phyloP scores from a whole-genome alignment of 2,797 vertebrate genomes.

The Limnodromus scolopaceus region DNA sequence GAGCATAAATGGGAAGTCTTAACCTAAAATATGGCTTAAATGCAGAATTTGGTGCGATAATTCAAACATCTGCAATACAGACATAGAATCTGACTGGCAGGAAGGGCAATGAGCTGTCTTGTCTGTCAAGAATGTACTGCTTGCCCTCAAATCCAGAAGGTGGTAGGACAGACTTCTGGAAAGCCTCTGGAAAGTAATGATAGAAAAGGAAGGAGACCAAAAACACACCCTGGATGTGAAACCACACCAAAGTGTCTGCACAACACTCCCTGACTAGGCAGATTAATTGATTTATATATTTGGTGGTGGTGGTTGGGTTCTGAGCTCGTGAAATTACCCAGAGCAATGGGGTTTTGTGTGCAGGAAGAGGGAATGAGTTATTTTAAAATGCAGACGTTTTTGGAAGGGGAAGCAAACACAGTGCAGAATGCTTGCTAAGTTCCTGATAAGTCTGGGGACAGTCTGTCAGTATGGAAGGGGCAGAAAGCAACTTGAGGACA shows the following conservation, averaged over 20 bases:
- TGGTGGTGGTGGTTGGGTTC: background rate
- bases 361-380: background rate
- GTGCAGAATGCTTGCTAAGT: background rate
- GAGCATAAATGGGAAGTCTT: background rate
- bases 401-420: background rate
- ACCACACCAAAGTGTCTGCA: background rate
- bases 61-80: background rate
- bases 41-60: background rate
- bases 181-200: background rate
- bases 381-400: background rate
- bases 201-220: background rate
- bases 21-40: background rate
- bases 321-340: background rate
- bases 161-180: background rate
- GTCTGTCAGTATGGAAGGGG: background rate
- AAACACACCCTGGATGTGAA: background rate
- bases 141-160: background rate
- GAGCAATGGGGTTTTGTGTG: accelerated
- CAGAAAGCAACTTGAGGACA: background rate
- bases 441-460: background rate
- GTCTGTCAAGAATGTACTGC: background rate
- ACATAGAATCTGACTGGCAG: background rate
- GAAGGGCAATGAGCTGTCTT: background rate
- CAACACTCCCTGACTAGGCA: background rate
- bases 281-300: background rate